Percentiles rank a stretch among this genome's conserved stretches.
These are phyloP conservation scores for Prinia subflava DNA, from an alignment of 2,113 vertebrate species.

Conservation along the genomic window DNA sequence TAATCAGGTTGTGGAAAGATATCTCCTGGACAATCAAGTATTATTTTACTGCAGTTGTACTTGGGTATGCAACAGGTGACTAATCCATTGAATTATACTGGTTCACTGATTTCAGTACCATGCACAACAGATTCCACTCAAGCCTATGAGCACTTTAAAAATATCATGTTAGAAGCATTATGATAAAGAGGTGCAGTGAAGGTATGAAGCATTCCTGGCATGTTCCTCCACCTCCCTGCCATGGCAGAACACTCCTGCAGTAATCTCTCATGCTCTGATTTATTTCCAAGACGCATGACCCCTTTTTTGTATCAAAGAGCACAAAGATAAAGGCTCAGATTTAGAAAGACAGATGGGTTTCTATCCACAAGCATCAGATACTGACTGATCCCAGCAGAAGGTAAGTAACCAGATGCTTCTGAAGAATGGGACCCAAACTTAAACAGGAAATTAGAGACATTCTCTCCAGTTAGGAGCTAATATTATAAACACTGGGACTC, in stretches of 20 bases:
- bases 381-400: constrained; percentile 49
- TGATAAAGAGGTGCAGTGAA: not conserved
- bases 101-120: not conserved
- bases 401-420: not conserved
- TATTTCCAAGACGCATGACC: not conserved
- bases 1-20: not conserved
- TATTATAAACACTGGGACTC: not conserved
- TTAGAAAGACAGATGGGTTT: constrained; percentile 50
- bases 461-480: not conserved
- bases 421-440: constrained; percentile 22
- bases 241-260: not conserved
- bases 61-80: not conserved
- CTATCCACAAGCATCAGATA: constrained; percentile 27
- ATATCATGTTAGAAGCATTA: not conserved
- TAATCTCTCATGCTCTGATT: not conserved
- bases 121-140: not conserved
- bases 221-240: not conserved
- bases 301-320: constrained; percentile 11
- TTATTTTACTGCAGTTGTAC: not conserved
- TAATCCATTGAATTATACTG: not conserved
- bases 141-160: not conserved
- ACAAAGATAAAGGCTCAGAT: constrained; percentile 41
- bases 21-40: not conserved
- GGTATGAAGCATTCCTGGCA: not conserved
- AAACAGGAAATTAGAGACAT: constrained; percentile 23